These are phyloP conservation scores for Diorhabda elongata DNA, from an alignment of 1,140 invertebrate species.

Conservation along the genomic window DNA sequence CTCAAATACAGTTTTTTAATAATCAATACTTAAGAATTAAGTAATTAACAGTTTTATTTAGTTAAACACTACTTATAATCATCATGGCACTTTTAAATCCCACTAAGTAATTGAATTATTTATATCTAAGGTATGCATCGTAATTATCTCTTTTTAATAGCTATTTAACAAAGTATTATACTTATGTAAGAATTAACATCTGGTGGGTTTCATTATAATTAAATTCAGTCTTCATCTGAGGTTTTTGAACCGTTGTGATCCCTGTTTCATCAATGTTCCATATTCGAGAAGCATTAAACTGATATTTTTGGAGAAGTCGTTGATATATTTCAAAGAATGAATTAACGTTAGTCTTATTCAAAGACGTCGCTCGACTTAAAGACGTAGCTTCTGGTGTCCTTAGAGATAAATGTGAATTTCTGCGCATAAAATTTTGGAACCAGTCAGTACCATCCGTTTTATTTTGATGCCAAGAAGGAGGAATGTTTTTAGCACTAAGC, in stretches of 20 bases:
- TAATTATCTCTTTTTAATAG: no score
- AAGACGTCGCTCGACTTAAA: constrained; percentile 13
- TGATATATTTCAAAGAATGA: constrained; percentile 17
- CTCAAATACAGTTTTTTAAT: no score
- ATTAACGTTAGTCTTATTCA: constrained; percentile 22
- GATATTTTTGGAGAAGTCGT: background rate
- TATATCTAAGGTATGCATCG: no score
- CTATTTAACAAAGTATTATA: no score
- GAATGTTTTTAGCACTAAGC: constrained; percentile 28
- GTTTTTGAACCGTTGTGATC: constrained; percentile 29
- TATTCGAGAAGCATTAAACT: background rate
- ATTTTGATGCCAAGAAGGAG: constrained; percentile 31
- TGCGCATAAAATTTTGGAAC: constrained; percentile 32
- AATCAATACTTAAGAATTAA: no score
- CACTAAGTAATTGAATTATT: no score
- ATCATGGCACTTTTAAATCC: no score
- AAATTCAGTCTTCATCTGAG: background rate
- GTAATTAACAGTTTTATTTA: no score
- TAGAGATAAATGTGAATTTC: constrained; percentile 31
- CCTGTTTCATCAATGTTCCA: background rate
- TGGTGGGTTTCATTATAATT: no score
- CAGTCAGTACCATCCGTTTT: constrained; percentile 31
- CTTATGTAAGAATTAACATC: no score
- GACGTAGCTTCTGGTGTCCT: constrained; percentile 31
- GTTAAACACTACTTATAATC: no score